A percentile compares a stretch with the other conserved stretches of the same genome.
Evolutionary conservation across 2,888 invertebrate genomes (phyloP).

Genomic region (Hydrotaea diabolus): DNA sequence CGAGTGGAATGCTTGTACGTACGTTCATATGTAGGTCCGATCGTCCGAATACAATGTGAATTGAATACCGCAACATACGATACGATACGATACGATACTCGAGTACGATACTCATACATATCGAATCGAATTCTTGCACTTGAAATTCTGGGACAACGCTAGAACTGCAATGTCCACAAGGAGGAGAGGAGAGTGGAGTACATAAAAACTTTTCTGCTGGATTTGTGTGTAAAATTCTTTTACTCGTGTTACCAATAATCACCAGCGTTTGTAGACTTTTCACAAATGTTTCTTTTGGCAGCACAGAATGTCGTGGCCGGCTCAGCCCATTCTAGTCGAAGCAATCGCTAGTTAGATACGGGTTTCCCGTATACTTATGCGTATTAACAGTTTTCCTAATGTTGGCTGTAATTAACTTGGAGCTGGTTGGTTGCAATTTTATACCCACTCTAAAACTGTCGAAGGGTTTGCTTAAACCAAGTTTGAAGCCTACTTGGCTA

Average conservation of each 20-base stretch:
- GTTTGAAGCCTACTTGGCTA: too few relatives aligned
- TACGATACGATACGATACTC: slow-evolving; percentile 6
- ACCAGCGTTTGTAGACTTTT: slow-evolving; percentile 44
- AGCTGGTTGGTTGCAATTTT: background rate
- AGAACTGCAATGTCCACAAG: background rate
- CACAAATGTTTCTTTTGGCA: slow-evolving; percentile 34
- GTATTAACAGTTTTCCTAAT: slow-evolving; percentile 67
- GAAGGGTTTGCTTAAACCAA: background rate
- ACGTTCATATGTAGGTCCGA: background rate
- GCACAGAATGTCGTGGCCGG: slow-evolving; percentile 14
- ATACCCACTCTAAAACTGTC: background rate
- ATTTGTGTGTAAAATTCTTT: slow-evolving; percentile 20
- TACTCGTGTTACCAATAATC: slow-evolving; percentile 60
- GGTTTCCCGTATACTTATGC: slow-evolving; percentile 47
- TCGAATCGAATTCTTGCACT: slow-evolving; percentile 13
- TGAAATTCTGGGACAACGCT: slow-evolving; percentile 5
- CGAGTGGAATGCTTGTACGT: too few relatives aligned
- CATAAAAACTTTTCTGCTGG: slow-evolving; percentile 56
- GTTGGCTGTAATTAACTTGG: slow-evolving; percentile 63
- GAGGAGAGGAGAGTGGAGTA: too few relatives aligned
- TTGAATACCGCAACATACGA: slow-evolving; percentile 35
- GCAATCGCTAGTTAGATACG: background rate
- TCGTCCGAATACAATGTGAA: slow-evolving; percentile 16
- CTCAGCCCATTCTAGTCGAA: background rate
- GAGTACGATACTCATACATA: background rate